A percentile compares a stretch with the other conserved stretches of the same genome.
Evolutionary conservation across 2,888 invertebrate genomes (phyloP).

Genomic region (Tetranychus truncatus): DNA sequence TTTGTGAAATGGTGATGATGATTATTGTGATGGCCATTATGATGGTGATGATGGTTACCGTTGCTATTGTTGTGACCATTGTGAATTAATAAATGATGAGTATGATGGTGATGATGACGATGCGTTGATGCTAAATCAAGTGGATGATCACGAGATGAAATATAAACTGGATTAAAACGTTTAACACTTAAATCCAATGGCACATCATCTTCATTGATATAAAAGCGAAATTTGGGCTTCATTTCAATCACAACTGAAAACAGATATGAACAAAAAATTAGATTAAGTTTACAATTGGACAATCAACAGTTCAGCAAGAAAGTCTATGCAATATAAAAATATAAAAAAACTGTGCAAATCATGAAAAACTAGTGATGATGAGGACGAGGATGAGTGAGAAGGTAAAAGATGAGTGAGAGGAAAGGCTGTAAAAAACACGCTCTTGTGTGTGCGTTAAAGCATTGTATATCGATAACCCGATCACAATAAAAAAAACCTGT

Average conservation of each 20-base stretch:
- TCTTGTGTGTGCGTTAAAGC: not conserved
- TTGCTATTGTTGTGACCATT: constrained; percentile 3
- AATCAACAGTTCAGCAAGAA: not conserved
- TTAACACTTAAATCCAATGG: constrained; percentile 23
- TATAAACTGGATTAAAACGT: not conserved
- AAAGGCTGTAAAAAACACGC: constrained; percentile 2
- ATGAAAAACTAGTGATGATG: not conserved
- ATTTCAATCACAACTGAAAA: not conserved
- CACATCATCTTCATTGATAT: constrained; percentile 16
- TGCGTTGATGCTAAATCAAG: not conserved
- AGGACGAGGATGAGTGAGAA: constrained; percentile 6
- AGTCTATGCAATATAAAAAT: not conserved
- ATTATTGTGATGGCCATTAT: not conserved
- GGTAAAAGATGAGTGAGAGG: constrained; percentile 4
- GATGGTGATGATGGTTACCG: not conserved
- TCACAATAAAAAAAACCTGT: constrained; percentile 3
- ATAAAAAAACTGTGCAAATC: not conserved
- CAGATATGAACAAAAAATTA: not conserved
- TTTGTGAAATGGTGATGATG: not conserved
- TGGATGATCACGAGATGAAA: constrained; percentile 1
- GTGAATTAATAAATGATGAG: not conserved
- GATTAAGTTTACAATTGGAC: not conserved
- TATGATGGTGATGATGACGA: not conserved
- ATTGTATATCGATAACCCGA: not conserved
- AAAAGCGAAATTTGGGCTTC: constrained; percentile 5